Evolutionary conservation across 1,140 invertebrate species (phyloP).

Genomic region (Euwallacea similis): DNA sequence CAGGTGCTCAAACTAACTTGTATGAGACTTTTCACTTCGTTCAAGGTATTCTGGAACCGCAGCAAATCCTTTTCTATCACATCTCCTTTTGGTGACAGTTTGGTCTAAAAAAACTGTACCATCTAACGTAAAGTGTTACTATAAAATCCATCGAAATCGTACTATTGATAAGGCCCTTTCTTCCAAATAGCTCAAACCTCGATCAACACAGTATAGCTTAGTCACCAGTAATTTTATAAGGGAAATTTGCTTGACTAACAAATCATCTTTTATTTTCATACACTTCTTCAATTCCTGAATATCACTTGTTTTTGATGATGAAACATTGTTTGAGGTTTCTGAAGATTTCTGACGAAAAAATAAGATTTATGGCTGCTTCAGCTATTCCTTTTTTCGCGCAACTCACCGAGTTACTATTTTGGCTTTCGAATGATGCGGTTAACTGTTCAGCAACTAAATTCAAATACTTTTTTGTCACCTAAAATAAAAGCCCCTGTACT

Average conservation of each 20-base stretch:
- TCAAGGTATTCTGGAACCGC: conserved; percentile 22
- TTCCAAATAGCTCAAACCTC: conserved; percentile 34
- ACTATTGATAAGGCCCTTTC: conserved; percentile 36
- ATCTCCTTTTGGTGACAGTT: conserved; percentile 7
- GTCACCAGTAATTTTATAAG: conserved; percentile 38
- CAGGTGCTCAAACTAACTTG: neutral
- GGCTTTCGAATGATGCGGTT: conserved; percentile 2
- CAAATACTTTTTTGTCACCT: conserved; percentile 28
- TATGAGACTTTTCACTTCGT: conserved; percentile 8
- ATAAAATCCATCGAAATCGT: neutral
- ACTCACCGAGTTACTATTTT: neutral
- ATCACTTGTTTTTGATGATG: too few relatives aligned
- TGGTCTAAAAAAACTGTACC: conserved; percentile 19
- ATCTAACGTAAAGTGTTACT: neutral
- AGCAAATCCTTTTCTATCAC: neutral
- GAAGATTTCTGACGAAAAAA: too few relatives aligned
- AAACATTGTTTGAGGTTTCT: too few relatives aligned
- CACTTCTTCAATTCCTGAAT: too few relatives aligned
- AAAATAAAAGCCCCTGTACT: neutral
- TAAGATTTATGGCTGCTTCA: too few relatives aligned
- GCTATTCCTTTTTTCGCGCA: neutral
- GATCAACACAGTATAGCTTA: conserved; percentile 36
- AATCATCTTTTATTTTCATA: conserved; percentile 28
- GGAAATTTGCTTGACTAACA: conserved; percentile 35
- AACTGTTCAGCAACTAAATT: conserved; percentile 29